Base-by-base conservation (phyloP, 2,113 vertebrate genomes). In the Ictidomys tridecemlineatus region DNA sequence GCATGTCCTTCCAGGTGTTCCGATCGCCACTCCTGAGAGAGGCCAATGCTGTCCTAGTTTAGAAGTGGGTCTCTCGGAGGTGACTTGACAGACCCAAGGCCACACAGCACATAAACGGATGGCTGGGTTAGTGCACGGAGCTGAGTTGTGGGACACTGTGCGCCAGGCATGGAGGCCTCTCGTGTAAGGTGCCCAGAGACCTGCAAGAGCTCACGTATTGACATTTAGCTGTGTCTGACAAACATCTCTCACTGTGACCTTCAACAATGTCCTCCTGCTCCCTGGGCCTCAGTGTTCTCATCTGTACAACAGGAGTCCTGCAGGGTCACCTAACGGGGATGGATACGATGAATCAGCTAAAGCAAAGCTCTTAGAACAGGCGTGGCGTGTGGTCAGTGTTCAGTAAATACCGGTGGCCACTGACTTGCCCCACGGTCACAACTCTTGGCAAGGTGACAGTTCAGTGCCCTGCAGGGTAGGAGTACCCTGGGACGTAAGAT, bases 271-370 rank as follows among this genome's bases (percentile, higher is more conserved):
- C 28, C 26, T 45, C 61, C 12, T 0, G 1, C 4, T 48, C 20
- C 42, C 30, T 26, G 67, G 10, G 10, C 12, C 70, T 87, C 30
- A 2, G 45, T 56, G 78, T 61, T 14, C 39, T 63, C 26, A 26
- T n/a, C 93, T 90, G 30, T 63, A 45, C 78, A 53, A 53, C 2
- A 17, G 39, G 63, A 24, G 1, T 3, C 22, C 45, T n/a, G 7
- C 0, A 2, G 32, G 3, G 0, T n/a, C 48, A 18, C n/a, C 22
- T 86, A 63, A 17, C 34, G 2, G 14, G 2, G 3, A 8, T 0
- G 28, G 65, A 28, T 45, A 22, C 11, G 24, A 26, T 1, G 4
- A 83, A 42, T 28, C 63, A 20, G 10, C 32, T 16, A 0, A 20
- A 20, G 2, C 24, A 56, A 37, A 80, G 48, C 24, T 85, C 67